These are phyloP conservation scores for Pammene fasciana DNA, from an alignment of 2,888 invertebrate species.

Conservation along the genomic window DNA sequence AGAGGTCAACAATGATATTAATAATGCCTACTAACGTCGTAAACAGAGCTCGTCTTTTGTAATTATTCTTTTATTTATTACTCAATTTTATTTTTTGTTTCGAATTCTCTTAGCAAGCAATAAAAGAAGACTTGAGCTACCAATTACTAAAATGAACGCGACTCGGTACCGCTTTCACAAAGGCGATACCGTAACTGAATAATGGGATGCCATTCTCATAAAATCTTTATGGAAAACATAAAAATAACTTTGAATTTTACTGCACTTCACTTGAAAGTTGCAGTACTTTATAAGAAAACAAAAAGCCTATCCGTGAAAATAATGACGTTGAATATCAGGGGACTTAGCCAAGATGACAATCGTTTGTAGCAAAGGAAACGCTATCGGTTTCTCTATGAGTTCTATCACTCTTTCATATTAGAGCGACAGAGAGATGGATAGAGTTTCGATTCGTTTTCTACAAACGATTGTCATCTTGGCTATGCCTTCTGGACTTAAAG, in stretches of 20 bases:
- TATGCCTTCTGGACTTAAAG: too few relatives aligned
- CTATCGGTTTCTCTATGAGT: too few relatives aligned
- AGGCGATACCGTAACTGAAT: slow-evolving; percentile 31
- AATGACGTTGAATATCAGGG: neutral
- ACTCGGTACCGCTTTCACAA: slow-evolving; percentile 43
- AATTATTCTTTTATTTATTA: slow-evolving; percentile 65
- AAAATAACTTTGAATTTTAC: slow-evolving; percentile 28
- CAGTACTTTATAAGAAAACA: neutral
- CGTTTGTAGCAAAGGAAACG: too few relatives aligned
- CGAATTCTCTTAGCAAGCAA: slow-evolving; percentile 51
- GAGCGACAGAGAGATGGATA: too few relatives aligned
- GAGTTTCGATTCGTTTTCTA: too few relatives aligned
- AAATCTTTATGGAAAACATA: slow-evolving; percentile 29
- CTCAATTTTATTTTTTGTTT: slow-evolving; percentile 52
- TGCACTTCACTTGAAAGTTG: slow-evolving; percentile 13
- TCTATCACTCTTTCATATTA: too few relatives aligned
- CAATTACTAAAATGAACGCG: slow-evolving; percentile 57
- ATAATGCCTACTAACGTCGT: slow-evolving; percentile 41
- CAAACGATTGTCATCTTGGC: too few relatives aligned
- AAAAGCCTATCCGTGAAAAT: neutral
- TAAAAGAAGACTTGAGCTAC: slow-evolving; percentile 49
- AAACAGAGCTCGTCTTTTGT: slow-evolving; percentile 58
- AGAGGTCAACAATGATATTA: slow-evolving; percentile 48
- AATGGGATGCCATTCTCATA: slow-evolving; percentile 33
- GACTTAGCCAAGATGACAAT: too few relatives aligned